Percentiles rank a stretch among this genome's conserved stretches.
Evolutionary conservation across 2,113 vertebrate genomes (phyloP).

Genomic region (Meleagris gallopavo): DNA sequence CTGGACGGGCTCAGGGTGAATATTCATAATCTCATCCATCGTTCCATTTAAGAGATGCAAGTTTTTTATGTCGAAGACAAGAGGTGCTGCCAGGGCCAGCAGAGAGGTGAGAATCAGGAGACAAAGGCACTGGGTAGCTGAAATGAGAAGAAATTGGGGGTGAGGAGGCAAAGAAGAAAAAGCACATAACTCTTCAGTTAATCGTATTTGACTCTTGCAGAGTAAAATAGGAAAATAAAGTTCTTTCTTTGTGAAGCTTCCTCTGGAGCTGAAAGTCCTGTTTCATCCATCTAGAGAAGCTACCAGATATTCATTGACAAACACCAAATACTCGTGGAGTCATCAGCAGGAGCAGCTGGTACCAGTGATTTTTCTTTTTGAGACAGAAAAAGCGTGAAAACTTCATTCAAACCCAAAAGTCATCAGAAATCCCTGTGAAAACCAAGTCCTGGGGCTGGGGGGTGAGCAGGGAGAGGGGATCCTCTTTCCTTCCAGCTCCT

Average conservation of each 20-base stretch:
- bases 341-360: neutral
- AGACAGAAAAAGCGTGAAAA: neutral
- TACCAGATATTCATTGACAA: neutral
- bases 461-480: neutral
- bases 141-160: neutral
- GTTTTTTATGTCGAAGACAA: conserved; percentile 39
- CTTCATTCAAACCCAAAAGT: neutral
- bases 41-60: conserved; percentile 55
- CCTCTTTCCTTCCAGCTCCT: neutral
- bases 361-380: neutral
- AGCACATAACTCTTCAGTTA: neutral
- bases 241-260: neutral
- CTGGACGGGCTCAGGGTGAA: neutral
- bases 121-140: conserved; percentile 9
- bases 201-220: neutral
- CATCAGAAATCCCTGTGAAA: neutral
- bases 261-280: neutral
- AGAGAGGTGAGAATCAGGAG: conserved; percentile 36
- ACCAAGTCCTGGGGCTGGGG: fast-evolving
- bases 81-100: conserved; percentile 14
- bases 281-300: neutral
- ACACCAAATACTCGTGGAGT: neutral
- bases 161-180: neutral
- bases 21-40: conserved; percentile 19
- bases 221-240: neutral